These are phyloP conservation scores for Cyanoderma ruficeps DNA, from an alignment of 2,113 vertebrate genomes.

Conservation along the genomic window DNA sequence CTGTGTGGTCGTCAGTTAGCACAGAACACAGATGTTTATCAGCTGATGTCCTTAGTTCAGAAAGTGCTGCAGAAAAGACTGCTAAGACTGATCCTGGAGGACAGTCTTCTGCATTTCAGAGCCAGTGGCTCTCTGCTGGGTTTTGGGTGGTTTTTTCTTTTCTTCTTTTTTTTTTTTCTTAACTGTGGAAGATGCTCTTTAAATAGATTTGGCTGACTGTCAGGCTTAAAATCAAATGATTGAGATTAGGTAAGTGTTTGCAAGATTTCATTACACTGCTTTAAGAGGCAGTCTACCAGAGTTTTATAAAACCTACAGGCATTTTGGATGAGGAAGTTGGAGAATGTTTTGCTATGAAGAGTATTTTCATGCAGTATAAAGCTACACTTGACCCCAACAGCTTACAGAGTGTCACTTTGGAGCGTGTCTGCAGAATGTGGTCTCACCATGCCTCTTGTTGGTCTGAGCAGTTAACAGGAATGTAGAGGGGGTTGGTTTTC, in stretches of 20 bases:
- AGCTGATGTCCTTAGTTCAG: not conserved
- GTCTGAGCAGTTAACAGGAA: not conserved
- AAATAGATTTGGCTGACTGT: slow-evolving; percentile 61
- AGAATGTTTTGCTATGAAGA: not conserved
- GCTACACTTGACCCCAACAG: not conserved
- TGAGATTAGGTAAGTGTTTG: slow-evolving; percentile 48
- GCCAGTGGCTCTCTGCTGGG: not conserved
- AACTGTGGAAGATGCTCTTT: slow-evolving; percentile 2
- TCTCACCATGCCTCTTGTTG: not conserved
- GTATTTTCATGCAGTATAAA: not conserved
- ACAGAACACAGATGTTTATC: not conserved
- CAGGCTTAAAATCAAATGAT: slow-evolving; percentile 62
- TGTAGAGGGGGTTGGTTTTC: not conserved
- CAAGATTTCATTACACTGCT: not conserved
- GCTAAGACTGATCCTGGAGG: not conserved
- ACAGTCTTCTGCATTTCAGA: not conserved
- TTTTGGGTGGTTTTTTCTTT: not conserved
- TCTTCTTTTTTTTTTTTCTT: not conserved
- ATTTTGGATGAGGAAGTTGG: not conserved
- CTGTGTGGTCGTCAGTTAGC: rapidly evolving
- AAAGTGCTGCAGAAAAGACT: not conserved
- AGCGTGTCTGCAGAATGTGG: not conserved
- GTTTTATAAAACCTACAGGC: not conserved
- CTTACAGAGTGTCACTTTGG: not conserved
- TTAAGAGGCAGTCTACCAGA: not conserved